Evolutionary conservation across 2,888 invertebrate genomes (phyloP), one percentile per base, ranked within the genome.

Genomic region (Sarcophaga carnaria): DNA sequence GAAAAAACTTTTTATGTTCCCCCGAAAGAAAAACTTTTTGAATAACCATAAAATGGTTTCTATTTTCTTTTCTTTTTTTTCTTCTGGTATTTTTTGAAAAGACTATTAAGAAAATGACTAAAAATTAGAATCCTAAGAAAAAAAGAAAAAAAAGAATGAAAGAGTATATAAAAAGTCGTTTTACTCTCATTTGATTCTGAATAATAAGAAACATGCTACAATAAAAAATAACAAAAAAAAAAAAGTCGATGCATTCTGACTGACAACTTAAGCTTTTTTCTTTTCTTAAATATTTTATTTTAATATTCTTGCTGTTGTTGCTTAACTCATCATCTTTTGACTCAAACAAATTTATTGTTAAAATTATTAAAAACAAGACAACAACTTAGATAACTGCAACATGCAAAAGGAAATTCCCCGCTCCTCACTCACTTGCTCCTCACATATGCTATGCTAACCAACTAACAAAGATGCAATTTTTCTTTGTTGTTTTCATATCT

Each of bases 51-150:
- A 86, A 86, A 69, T 86, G 77, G 72, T 77, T 37, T 37, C 8
- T 10, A 37, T 37, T 37, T 37, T 37, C 17, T 22, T 22, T 22
- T n/a, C 49, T 76, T 20, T 72, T 25, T 49, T 14, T 14, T 49
- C 2, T 37, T 14, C 54, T 14, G 17, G 63, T 62, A 67, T 66
- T 80, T 80, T 80, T 81, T 74, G 74, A 74, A 54, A 83, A 81
- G 72, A 83, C 86, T 80, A 85, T 85, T 81, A 83, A 59, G 81
- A 79, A 84, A 84, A 84, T 87, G 22, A 81, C 80, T 75, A 79
- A 87, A 75, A 63, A 60, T 70, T 64, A 83, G 66, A 81, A 74
- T 25, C 11, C 17, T 59, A 45, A 22, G 27, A 75, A 54, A 62
- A 72, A 70, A 20, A 69, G 14, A 69, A 54, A 71, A 27, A 22